Conservation (phyloP, 2,888 invertebrate species). For the Drosophila kuntzei region DNA sequence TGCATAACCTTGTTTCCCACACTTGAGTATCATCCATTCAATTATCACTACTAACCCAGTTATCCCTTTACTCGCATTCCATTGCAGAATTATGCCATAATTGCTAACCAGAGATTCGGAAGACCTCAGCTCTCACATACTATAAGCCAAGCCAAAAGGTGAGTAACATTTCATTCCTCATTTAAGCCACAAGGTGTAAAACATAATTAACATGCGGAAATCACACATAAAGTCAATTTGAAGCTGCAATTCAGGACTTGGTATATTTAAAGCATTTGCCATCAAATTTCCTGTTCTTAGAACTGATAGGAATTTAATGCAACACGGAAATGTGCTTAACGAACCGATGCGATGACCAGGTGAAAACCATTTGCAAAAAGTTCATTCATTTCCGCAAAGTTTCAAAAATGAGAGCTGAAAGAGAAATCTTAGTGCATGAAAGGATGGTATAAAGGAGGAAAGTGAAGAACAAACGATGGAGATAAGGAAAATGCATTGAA, state of each 20-base stretch:
- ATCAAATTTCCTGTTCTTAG: slow-evolving; percentile 69
- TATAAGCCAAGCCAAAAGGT: slow-evolving; percentile 37
- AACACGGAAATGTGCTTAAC: slow-evolving; percentile 72
- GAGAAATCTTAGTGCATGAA: background rate
- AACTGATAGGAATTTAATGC: slow-evolving; percentile 65
- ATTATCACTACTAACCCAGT: slow-evolving; percentile 47
- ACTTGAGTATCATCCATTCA: slow-evolving; percentile 1
- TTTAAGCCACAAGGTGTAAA: slow-evolving; percentile 23
- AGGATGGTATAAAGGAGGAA: background rate
- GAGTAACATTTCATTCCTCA: slow-evolving; percentile 18
- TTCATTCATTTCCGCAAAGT: slow-evolving; percentile 56
- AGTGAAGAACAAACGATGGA: background rate
- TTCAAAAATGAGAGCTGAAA: slow-evolving; percentile 21
- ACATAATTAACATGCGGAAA: slow-evolving; percentile 56
- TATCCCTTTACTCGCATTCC: slow-evolving; percentile 8
- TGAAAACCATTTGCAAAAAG: slow-evolving; percentile 52
- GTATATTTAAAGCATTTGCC: slow-evolving; percentile 60
- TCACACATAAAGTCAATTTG: slow-evolving; percentile 69
- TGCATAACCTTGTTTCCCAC: background rate
- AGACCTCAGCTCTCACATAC: slow-evolving; percentile 2
- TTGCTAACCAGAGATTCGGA: slow-evolving; percentile 18
- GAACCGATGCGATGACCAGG: slow-evolving; percentile 27
- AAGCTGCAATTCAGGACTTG: slow-evolving; percentile 23
- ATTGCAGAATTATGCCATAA: slow-evolving; percentile 65
- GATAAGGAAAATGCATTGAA: slow-evolving; percentile 15